These are phyloP conservation scores for Vanessa tameamea DNA, from an alignment of 1,140 invertebrate species.

Conservation along the genomic window DNA sequence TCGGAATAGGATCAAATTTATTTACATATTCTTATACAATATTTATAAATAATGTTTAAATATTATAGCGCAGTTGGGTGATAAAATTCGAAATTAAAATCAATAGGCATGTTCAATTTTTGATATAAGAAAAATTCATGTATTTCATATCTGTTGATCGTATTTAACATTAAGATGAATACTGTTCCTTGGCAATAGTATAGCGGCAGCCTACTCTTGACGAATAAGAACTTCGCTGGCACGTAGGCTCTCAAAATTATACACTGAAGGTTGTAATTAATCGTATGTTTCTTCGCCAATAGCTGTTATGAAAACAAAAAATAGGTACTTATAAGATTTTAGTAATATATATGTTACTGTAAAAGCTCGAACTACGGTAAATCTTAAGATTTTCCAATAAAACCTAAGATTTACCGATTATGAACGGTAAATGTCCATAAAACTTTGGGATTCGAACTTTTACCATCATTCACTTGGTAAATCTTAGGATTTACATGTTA, in stretches of 20 bases:
- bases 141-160: slow-evolving; percentile 46
- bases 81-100: slow-evolving; percentile 56
- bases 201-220: slow-evolving; percentile 47
- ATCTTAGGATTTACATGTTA: too few species aligned
- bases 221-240: slow-evolving; percentile 45
- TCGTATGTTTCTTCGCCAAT: slow-evolving; percentile 40
- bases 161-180: slow-evolving; percentile 42
- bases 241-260: slow-evolving; percentile 52
- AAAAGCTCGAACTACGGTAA: too few species aligned
- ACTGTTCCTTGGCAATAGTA: slow-evolving; percentile 59
- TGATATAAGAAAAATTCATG: slow-evolving; percentile 54
- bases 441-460: too few species aligned
- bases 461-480: too few species aligned
- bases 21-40: too few species aligned
- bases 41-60: background rate
- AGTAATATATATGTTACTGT: too few species aligned
- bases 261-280: slow-evolving; percentile 46
- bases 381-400: too few species aligned
- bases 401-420: too few species aligned
- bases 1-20: too few species aligned
- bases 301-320: slow-evolving; percentile 48
- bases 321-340: background rate
- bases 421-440: too few species aligned
- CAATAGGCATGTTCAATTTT: slow-evolving; percentile 44
- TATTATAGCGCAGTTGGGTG: slow-evolving; percentile 34